A percentile compares a stretch with the other conserved stretches of the same genome.
Evolutionary conservation across 1,140 invertebrate species (phyloP).

Genomic region (Drosophila pruinosa): DNA sequence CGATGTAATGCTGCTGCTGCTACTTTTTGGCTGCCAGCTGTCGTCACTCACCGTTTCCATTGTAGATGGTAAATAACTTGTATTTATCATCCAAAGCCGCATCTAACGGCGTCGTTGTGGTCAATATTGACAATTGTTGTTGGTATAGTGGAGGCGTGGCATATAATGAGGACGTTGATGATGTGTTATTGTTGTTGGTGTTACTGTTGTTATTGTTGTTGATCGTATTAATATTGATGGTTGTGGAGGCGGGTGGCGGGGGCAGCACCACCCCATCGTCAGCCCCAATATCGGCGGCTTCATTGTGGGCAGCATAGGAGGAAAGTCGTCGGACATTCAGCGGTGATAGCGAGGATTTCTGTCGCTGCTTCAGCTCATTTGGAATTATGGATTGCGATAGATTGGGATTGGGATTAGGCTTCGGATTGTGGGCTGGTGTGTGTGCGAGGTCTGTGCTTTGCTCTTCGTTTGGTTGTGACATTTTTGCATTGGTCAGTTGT

Average conservation of each 20-base stretch:
- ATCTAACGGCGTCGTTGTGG: conserved; percentile 73
- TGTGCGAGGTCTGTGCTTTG: conserved; percentile 40
- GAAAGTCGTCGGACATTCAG: conserved; percentile 66
- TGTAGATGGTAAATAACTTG: conserved; percentile 82
- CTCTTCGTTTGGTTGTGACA: conserved; percentile 67
- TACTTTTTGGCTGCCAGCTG: not conserved
- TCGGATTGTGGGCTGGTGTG: conserved; percentile 31
- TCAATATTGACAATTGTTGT: conserved; percentile 73
- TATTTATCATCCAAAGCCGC: conserved; percentile 78
- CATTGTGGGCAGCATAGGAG: conserved; percentile 50
- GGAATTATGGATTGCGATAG: conserved; percentile 27
- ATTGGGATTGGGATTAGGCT: conserved; percentile 11
- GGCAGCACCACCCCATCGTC: conserved; percentile 23
- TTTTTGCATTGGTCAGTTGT: conserved; percentile 60
- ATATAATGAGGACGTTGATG: conserved; percentile 73
- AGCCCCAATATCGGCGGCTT: conserved; percentile 31
- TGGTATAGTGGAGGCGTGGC: conserved; percentile 70
- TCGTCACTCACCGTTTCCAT: conserved; percentile 81
- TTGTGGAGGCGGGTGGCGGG: conserved; percentile 19
- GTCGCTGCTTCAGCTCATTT: conserved; percentile 69
- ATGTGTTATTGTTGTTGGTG: conserved; percentile 56
- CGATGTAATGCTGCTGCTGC: conserved; percentile 13
- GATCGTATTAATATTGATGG: conserved; percentile 34
- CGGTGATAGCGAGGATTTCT: conserved; percentile 45
- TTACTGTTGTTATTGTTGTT: conserved; percentile 51